Base-by-base conservation (phyloP, 2,113 vertebrate genomes). In the Tympanuchus pallidicinctus region DNA sequence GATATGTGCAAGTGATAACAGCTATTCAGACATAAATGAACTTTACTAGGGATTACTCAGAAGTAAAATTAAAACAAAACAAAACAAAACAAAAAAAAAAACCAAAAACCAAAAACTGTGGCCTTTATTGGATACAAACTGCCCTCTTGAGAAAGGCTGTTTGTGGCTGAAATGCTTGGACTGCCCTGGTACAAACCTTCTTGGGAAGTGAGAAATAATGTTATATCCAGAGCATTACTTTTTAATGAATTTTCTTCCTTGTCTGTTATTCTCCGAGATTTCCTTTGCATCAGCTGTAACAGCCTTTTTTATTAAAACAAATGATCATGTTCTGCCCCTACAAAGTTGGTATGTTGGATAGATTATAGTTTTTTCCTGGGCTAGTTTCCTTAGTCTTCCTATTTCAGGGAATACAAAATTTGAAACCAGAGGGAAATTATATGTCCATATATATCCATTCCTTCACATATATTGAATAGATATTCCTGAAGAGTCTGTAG, bases 271-370 rank as follows among this genome's bases (percentile, higher is more conserved):
- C 74, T 87, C 12, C 54, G 12, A 15, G 28, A 63, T 66, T 66
- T 27, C 8, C 6, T 63, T 10, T 27, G 24, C 20, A 67, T 87
- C 82, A 86, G 15, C 45, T 61, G 28, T 15, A 57, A 22, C 50
- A 66, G 17, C 2, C 9, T 47, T 93, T 93, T 34, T 40, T 42
- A 64, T 12, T 63, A 78, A 11, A 85, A 50, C 10, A 38, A 18
- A 25, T 45, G 36, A 80, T 54, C 25, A 60, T 5, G 10, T 66
- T 8, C 45, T 75, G 43, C 1, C 42, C 0, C 0, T 28, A 48
- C 13, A 38, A 48, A 36, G 13, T 48, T 3, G 30, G 50, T 3
- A 42, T 61, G 27, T 42, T 14, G 22, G 72, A 78, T 73, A 0
- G 0, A 11, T 65, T 13, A 6, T 47, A 48, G 6, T 11, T 88